Base-by-base conservation (phyloP, 2,797 vertebrate species). In the Myripristis jacobus region DNA sequence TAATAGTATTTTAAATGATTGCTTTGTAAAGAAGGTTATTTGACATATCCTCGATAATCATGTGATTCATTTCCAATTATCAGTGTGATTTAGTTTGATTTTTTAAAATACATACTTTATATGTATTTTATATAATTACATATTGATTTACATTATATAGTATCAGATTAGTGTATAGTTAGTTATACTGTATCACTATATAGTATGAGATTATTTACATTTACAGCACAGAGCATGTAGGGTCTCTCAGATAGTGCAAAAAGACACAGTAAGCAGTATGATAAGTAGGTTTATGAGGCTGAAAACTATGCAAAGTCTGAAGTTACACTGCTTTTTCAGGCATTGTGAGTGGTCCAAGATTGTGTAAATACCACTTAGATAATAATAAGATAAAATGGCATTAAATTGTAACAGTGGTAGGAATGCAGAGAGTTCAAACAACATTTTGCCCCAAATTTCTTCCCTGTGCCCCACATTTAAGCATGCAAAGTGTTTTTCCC, bases 291-390 rank as follows among this genome's bases (percentile, higher is more conserved):
- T 61, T 74, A 67, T 36, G 27, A 78, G 74, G 71, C 66, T 69
- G 73, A 76, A 66, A 59, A 19, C 21, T 12, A n/a, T 62, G 60
- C 29, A 43, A 63, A 62, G 66, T 51, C 61, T 8, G 13, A 59
- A 75, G 60, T 61, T 65, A 55, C 50, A 56, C 34, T 46, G 18
- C 6, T 43, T 65, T 53, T 75, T 19, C 46, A 65, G 55, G 71
- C 41, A 55, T 16, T 16, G 13, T 56, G 7, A 27, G 18, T 18
- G 53, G 41, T 68, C 18, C 25, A 25, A 64, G n/a, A 54, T 4
- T 61, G 47, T 60, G 44, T 71, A 69, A 81, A 79, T 66, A 79
- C 21, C 74, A 77, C 76, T 77, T 67, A 25, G 34, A 60, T 76
- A 71, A 82, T 77, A 84, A 73, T 31, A 81, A 31, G 46, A 50